Percentiles rank a stretch among this genome's conserved stretches.
Conservation (phyloP, 2,113 vertebrate genomes). For the Oplegnathus fasciatus region DNA sequence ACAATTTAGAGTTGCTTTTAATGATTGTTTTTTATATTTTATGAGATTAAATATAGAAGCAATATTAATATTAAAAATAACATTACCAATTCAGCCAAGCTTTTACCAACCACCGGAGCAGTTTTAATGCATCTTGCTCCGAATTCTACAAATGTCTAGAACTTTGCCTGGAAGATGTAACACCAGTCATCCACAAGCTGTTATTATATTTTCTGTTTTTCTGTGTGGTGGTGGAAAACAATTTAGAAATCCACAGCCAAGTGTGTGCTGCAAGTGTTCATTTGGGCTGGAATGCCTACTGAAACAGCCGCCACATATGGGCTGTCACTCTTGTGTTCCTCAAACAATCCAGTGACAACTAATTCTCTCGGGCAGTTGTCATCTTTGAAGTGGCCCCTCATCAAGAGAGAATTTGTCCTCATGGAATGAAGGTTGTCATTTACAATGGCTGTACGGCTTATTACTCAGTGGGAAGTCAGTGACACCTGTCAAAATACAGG, state of each 20-base stretch:
- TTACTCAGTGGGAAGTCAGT: constrained; percentile 66
- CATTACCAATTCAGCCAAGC: constrained; percentile 33
- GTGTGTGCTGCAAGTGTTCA: constrained; percentile 59
- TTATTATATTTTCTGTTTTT: constrained; percentile 55
- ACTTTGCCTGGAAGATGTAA: constrained; percentile 28
- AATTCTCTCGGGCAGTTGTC: constrained; percentile 69
- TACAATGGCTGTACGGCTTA: constrained; percentile 67
- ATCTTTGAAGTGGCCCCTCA: constrained; percentile 71
- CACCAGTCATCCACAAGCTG: constrained; percentile 30
- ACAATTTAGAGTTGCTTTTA: constrained; percentile 26
- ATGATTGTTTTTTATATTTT: constrained; percentile 43
- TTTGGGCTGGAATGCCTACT: constrained; percentile 52
- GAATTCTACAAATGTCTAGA: constrained; percentile 25
- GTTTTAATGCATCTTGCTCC: constrained; percentile 35
- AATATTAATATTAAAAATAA: constrained; percentile 41
- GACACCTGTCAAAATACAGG: constrained; percentile 75
- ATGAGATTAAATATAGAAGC: constrained; percentile 48
- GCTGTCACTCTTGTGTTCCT: constrained; percentile 63
- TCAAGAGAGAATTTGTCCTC: constrained; percentile 67
- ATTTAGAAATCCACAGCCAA: constrained; percentile 49
- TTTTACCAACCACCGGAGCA: constrained; percentile 8
- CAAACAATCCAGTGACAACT: constrained; percentile 67
- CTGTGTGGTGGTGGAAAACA: constrained; percentile 30
- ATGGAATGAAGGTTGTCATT: constrained; percentile 75
- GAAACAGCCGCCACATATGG: constrained; percentile 42